Evolutionary conservation across 2,797 vertebrate species (phyloP), one percentile per base, ranked within the genome.

Genomic region (Smutsia temminckii): DNA sequence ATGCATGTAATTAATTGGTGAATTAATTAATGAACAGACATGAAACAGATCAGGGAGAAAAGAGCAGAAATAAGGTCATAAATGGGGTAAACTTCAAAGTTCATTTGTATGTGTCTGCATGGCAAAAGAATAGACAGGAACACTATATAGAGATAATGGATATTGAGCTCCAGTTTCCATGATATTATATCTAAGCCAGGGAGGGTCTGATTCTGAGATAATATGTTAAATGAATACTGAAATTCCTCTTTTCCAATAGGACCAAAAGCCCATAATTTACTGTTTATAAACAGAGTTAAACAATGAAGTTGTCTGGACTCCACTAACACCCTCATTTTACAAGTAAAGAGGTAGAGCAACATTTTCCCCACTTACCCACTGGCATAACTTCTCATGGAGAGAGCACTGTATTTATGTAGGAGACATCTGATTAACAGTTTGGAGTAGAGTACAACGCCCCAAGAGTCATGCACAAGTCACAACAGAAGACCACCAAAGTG

Each of bases 201-300:
- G 49, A 93, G 2, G 17, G 25, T 71, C 29, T 85, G 49, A 17
- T 8, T 88, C 89, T 63, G 40, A 95, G 64, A 59, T 64, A 46
- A 69, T 57, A 57, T 3, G 75, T 93, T 81, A 85, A 81, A 85
- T 21, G 95, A 93, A 94, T 29, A 85, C 9, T 81, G 42, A 93
- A 80, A n/a, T 80, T 40, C 94, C 25, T 42, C 55, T 42, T 75
- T 17, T 40, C 34, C 13, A 20, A 2, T 14, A 83, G 27, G 46
- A 51, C 49, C 32, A 34, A 32, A 89, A 80, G 25, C 25, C 32
- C 32, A 11, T 37, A 29, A 59, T 80, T 49, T 92, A 40, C 27
- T 59, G 21, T 85, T 29, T 84, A 32, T 23, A 96, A 55, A 40
- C 37, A 92, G 25, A 88, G 72, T 72, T 85, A 88, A 87, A 59